Base-by-base conservation (phyloP, 2,113 vertebrate species). In the Corythornis vintsioides region DNA sequence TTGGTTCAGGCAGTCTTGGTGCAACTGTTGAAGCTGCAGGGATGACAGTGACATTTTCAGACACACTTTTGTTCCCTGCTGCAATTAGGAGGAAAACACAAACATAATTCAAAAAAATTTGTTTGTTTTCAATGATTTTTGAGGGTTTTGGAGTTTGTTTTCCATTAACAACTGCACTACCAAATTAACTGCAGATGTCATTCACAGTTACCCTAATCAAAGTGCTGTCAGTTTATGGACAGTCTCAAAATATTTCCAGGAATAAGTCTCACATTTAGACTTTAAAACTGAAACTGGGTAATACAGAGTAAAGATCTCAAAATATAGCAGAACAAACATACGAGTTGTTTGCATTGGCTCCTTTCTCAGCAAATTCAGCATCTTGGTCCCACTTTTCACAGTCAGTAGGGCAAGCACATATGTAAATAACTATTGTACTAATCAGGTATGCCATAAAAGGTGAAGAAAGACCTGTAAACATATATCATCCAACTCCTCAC, bases 51-150 rank as follows among this genome's bases (percentile, higher is more conserved):
- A 93, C 86, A 88, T 98, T 98, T 95, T 97, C 96, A 89, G 98
- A 94, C 45, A 96, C 24, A 55, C 93, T 98, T 91, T 95, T 96
- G 96, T 98, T 98, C 89, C 97, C 97, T 96, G 94, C 85, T 97
- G 92, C 65, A 94, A 78, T 26, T 92, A 95, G 48, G 83, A 90
- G 12, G 7, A 89, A 86, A 83, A 72, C 7, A 38, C 13, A 15
- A 53, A 71, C 1, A 3, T 21, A 10, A 64, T 80, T 94, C 65
- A 87, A 69, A 78, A 78, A 92, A 65, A 4, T 24, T 4, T 6
- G 2, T 43, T 35, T 24, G 3, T 35, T 75, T 70, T 47, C 47
- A 76, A 31, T 4, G 4, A 82, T 42, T 40, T 91, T 28, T 15
- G 22, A 22, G 4, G 14, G 33, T 24, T 61, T 19, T 43, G 26